phyloP scores from a whole-genome alignment of 1,140 invertebrate species.

The Drosophila nebulosa region DNA sequence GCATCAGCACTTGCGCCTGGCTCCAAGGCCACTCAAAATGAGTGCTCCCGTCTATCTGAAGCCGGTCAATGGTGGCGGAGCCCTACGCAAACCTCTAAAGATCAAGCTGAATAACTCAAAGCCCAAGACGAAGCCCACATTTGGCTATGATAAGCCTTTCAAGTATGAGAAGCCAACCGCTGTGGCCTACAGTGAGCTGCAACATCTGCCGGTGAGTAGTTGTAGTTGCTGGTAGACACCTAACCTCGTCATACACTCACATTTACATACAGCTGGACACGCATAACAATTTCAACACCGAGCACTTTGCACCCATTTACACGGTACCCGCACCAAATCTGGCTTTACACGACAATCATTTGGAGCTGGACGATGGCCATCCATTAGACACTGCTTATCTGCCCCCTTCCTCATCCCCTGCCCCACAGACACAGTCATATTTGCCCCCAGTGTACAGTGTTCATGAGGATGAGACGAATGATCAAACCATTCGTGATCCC shows the following conservation, averaged over 20 bases:
- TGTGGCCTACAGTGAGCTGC: slow-evolving; percentile 54
- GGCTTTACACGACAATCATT: slow-evolving; percentile 58
- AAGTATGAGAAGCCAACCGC: slow-evolving; percentile 69
- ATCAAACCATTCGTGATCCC: slow-evolving; percentile 76
- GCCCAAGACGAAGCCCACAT: slow-evolving; percentile 54
- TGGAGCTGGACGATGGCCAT: slow-evolving; percentile 52
- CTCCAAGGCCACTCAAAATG: slow-evolving; percentile 54
- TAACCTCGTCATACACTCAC: slow-evolving; percentile 18
- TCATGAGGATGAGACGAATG: slow-evolving; percentile 81
- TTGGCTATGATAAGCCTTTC: slow-evolving; percentile 74
- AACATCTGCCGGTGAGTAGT: slow-evolving; percentile 65
- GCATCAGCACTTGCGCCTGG: slow-evolving; percentile 31
- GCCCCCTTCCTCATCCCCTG: slow-evolving; percentile 25
- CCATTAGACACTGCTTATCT: slow-evolving; percentile 56
- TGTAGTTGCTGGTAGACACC: not conserved
- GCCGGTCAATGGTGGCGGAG: not conserved
- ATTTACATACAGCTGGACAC: slow-evolving; percentile 60
- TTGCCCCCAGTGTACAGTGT: slow-evolving; percentile 81
- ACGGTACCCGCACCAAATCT: slow-evolving; percentile 90
- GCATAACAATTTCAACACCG: slow-evolving; percentile 66
- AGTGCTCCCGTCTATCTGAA: slow-evolving; percentile 62
- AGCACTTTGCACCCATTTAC: slow-evolving; percentile 86
- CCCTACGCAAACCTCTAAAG: slow-evolving; percentile 66
- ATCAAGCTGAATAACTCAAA: slow-evolving; percentile 67
- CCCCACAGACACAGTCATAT: slow-evolving; percentile 39